phyloP scores from a whole-genome alignment of 1,140 invertebrate genomes.

The Drosophila erecta region DNA sequence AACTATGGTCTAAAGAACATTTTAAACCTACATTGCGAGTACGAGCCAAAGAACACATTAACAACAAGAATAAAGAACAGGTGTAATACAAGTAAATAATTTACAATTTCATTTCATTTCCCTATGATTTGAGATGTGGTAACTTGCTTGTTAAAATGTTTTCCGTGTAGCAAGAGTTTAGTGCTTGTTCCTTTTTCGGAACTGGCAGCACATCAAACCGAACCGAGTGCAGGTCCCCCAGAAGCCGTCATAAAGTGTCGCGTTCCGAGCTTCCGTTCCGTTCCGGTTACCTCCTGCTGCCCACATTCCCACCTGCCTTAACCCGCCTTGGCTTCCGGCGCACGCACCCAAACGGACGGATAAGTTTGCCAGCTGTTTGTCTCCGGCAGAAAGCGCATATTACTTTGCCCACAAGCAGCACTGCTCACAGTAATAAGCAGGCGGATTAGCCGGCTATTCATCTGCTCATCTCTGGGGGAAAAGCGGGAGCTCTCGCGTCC shows the following conservation, averaged over 20 bases:
- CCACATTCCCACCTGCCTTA: constrained; percentile 23
- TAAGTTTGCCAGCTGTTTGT: constrained; percentile 49
- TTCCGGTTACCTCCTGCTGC: constrained; percentile 19
- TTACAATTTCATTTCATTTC: not conserved
- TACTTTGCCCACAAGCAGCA: constrained; percentile 57
- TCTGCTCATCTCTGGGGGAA: constrained; percentile 37
- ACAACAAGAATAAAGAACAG: too few species aligned
- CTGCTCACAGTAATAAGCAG: constrained; percentile 56
- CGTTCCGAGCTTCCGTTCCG: constrained; percentile 61
- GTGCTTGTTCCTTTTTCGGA: constrained; percentile 24
- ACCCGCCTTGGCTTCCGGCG: constrained; percentile 74
- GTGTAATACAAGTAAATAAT: too few species aligned
- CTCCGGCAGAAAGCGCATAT: constrained; percentile 58
- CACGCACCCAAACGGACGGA: constrained; percentile 43
- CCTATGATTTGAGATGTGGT: too few species aligned
- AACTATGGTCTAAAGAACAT: not conserved
- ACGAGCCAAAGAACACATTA: too few species aligned
- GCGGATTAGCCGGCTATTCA: constrained; percentile 59
- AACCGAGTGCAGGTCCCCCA: constrained; percentile 28
- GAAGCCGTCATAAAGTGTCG: constrained; percentile 73
- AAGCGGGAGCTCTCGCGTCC: constrained; percentile 15
- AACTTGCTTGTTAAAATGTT: too few species aligned
- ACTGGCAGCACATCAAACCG: constrained; percentile 32
- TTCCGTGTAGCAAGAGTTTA: constrained; percentile 8
- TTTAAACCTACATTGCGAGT: not conserved